Conservation (phyloP, 2,797 vertebrate genomes). For the Gadopsis marmoratus region DNA sequence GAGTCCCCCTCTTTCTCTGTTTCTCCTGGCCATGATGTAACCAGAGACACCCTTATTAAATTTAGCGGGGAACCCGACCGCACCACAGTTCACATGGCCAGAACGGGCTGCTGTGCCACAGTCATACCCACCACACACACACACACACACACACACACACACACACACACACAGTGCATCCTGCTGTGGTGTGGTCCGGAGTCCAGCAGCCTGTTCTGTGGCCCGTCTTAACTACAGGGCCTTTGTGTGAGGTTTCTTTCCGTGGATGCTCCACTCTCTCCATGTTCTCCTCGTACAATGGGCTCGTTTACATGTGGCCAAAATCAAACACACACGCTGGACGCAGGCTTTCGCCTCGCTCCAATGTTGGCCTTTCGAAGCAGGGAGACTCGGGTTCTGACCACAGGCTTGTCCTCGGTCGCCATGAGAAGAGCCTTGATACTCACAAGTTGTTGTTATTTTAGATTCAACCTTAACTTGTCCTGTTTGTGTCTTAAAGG, state of each 20-base stretch:
- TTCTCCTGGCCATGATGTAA: constrained; percentile 69
- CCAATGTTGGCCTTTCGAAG: constrained; percentile 38
- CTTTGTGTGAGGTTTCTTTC: constrained; percentile 79
- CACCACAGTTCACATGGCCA: constrained; percentile 61
- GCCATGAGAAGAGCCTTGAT: constrained; percentile 60
- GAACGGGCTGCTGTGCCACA: constrained; percentile 50
- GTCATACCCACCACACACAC: constrained; percentile 26
- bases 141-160: constrained; percentile 18
- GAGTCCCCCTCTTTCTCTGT: constrained; percentile 26
- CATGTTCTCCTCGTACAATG: constrained; percentile 67
- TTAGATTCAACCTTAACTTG: constrained; percentile 26
- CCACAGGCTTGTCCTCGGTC: constrained; percentile 48
- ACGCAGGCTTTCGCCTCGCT: constrained; percentile 31
- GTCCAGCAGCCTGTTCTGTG: constrained; percentile 70
- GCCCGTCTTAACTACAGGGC: constrained; percentile 74
- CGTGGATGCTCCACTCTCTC: constrained; percentile 68
- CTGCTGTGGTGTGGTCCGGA: constrained; percentile 64
- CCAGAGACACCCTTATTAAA: constrained; percentile 75
- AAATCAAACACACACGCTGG: constrained; percentile 58
- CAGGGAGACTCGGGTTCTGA: constrained; percentile 51
- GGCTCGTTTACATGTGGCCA: constrained; percentile 70
- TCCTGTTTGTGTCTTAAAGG: constrained; percentile 24
- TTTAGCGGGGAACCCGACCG: constrained; percentile 74
- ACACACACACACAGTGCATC: constrained; percentile 19
- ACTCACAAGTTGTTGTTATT: constrained; percentile 42